Percentiles rank a stretch among this genome's conserved stretches.
phyloP scores from a whole-genome alignment of 2,113 vertebrate species.

The Bos indicus region DNA sequence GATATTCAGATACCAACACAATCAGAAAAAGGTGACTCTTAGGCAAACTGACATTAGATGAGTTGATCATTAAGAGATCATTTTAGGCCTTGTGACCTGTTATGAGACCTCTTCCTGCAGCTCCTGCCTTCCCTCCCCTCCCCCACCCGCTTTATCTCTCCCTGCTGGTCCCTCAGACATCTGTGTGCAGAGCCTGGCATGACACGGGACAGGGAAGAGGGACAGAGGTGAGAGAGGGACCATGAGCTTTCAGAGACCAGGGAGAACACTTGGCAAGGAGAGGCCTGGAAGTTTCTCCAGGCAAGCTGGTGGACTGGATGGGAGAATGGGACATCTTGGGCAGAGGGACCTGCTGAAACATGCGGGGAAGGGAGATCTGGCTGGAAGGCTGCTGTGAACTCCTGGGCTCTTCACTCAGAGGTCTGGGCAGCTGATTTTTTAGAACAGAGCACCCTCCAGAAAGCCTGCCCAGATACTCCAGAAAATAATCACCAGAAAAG shows the following conservation, averaged over 20 bases:
- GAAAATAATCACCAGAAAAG: not conserved
- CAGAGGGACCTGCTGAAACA: not conserved
- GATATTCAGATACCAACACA: not conserved
- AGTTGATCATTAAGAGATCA: not conserved
- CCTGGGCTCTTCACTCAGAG: not conserved
- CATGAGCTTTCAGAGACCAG: not conserved
- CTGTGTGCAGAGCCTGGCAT: not conserved
- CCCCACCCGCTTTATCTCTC: accelerated
- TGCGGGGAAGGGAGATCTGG: not conserved
- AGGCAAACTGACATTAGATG: not conserved
- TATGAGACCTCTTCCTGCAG: not conserved
- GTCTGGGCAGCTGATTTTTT: not conserved
- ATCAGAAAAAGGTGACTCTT: not conserved
- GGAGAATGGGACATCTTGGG: not conserved
- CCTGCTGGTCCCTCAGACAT: not conserved
- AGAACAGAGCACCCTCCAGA: not conserved
- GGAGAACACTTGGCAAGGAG: not conserved
- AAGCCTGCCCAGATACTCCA: not conserved
- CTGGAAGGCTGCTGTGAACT: not conserved
- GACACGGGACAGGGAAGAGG: not conserved
- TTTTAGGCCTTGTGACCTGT: not conserved
- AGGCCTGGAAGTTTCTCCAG: not conserved
- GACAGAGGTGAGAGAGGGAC: not conserved
- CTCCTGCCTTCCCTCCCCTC: not conserved
- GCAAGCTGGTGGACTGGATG: not conserved